These are phyloP conservation scores for Paradisaea rubra DNA, from an alignment of 2,113 vertebrate genomes.

Conservation along the genomic window DNA sequence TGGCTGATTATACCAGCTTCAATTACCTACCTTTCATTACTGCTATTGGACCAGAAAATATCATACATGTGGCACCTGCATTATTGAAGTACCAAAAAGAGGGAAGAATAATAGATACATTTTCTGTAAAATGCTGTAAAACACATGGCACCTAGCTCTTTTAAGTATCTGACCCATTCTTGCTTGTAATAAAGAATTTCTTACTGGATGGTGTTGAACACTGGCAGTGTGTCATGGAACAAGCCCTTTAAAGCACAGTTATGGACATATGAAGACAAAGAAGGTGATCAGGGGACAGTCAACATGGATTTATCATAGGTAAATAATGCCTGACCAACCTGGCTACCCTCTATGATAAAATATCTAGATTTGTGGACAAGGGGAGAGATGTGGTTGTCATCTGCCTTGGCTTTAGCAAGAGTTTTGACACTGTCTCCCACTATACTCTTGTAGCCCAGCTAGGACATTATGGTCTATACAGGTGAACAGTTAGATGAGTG, in stretches of 20 bases:
- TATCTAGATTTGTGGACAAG: neutral
- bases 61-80: neutral
- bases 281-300: neutral
- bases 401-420: neutral
- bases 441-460: neutral
- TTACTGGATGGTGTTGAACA: neutral
- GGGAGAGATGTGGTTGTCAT: neutral
- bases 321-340: neutral
- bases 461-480: neutral
- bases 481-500: neutral
- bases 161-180: neutral
- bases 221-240: neutral
- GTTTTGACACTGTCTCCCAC: neutral
- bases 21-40: neutral
- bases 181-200: neutral
- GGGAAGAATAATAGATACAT: neutral
- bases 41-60: neutral
- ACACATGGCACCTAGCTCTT: neutral
- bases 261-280: neutral
- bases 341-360: neutral
- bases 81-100: neutral
- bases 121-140: neutral
- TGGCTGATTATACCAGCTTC: neutral
- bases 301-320: neutral
- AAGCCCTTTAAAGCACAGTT: neutral